Evolutionary conservation across 2,888 invertebrate genomes (phyloP).

Genomic region (Dasysyrphus tricinctus): DNA sequence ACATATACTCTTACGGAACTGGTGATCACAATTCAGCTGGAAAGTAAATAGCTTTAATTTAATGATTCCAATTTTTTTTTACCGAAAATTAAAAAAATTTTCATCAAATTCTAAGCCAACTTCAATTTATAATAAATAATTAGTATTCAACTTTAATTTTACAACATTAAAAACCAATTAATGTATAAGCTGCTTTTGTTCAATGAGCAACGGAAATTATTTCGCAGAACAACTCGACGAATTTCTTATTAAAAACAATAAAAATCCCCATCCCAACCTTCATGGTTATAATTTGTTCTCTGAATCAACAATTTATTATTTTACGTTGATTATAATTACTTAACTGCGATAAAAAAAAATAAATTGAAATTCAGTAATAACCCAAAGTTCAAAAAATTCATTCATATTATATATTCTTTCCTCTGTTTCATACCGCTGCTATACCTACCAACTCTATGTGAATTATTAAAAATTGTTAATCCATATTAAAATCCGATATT

Average conservation of each 20-base stretch:
- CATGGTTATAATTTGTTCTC: constrained; percentile 33
- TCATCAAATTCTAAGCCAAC: too few relatives aligned
- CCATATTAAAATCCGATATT: constrained; percentile 70
- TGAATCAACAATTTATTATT: neutral
- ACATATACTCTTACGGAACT: too few relatives aligned
- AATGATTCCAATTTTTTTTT: too few relatives aligned
- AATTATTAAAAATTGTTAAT: constrained; percentile 72
- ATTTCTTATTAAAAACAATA: constrained; percentile 9
- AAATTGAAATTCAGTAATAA: constrained; percentile 55
- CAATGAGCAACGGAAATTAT: neutral
- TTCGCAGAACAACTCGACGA: neutral
- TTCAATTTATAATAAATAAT: too few relatives aligned
- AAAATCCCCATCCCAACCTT: neutral
- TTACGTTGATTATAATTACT: constrained; percentile 35
- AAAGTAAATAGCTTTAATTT: too few relatives aligned
- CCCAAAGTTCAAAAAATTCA: constrained; percentile 53
- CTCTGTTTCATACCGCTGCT: neutral
- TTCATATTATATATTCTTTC: neutral
- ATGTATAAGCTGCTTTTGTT: neutral
- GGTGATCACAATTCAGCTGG: too few relatives aligned
- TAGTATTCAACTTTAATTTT: too few relatives aligned
- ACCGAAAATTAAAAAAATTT: too few relatives aligned
- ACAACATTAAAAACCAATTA: too few relatives aligned
- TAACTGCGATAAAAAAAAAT: constrained; percentile 54
- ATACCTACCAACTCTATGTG: neutral